Percentiles rank a stretch among this genome's conserved stretches.
phyloP scores from a whole-genome alignment of 2,888 invertebrate genomes.

The Muscina levida region DNA sequence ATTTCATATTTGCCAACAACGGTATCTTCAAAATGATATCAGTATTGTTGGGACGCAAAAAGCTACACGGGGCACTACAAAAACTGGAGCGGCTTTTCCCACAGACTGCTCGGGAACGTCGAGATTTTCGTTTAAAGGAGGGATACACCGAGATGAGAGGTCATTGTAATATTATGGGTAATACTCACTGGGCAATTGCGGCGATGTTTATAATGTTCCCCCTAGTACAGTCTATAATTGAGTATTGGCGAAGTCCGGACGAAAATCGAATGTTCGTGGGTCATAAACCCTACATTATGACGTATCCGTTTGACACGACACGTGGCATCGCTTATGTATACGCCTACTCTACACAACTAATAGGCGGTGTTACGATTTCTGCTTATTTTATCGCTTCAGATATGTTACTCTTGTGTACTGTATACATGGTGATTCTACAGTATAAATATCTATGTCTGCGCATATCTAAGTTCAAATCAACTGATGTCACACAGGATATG shows the following conservation, averaged over 20 bases:
- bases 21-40: slow-evolving; percentile 41
- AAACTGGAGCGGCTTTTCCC: slow-evolving; percentile 63
- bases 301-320: slow-evolving; percentile 65
- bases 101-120: slow-evolving; percentile 25
- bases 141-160: slow-evolving; percentile 53
- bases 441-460: slow-evolving; percentile 64
- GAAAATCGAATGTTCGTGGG: slow-evolving; percentile 43
- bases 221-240: slow-evolving; percentile 62
- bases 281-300: slow-evolving; percentile 64
- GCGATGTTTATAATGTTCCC: slow-evolving; percentile 68
- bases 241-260: slow-evolving; percentile 45
- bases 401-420: slow-evolving; percentile 62
- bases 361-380: slow-evolving; percentile 51
- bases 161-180: slow-evolving; percentile 51
- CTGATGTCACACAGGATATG: slow-evolving; percentile 63
- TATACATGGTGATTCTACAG: slow-evolving; percentile 68
- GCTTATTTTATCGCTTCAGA: slow-evolving; percentile 67
- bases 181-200: slow-evolving; percentile 61
- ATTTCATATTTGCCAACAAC: slow-evolving; percentile 34
- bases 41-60: slow-evolving; percentile 37
- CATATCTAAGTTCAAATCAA: slow-evolving; percentile 63
- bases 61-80: slow-evolving; percentile 1
- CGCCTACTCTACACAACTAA: slow-evolving; percentile 57
- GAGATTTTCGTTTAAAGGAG: slow-evolving; percentile 51
- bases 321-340: slow-evolving; percentile 34